Conservation (phyloP, 2,113 vertebrate species). For the human (Homo sapiens) region DNA sequence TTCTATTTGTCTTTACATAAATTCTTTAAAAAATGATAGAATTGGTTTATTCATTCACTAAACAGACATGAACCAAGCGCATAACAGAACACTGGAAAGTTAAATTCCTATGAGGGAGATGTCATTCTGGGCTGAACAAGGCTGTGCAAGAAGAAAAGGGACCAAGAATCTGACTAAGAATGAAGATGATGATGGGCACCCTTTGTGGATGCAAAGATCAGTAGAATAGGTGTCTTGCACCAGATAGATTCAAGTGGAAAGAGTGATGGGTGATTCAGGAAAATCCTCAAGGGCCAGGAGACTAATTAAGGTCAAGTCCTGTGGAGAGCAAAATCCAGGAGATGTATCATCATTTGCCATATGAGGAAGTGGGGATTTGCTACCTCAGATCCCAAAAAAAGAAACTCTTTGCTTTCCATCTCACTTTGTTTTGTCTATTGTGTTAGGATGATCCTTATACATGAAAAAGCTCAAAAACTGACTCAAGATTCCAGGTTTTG, state of each 20-base stretch:
- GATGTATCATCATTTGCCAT: neutral
- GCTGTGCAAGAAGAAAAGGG: neutral
- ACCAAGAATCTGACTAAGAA: neutral
- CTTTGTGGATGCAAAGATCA: neutral
- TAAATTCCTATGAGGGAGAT: neutral
- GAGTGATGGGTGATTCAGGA: neutral
- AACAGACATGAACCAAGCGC: neutral
- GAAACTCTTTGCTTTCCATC: neutral
- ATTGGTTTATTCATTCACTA: neutral
- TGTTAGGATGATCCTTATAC: neutral
- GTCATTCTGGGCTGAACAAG: neutral
- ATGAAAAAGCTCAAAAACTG: neutral
- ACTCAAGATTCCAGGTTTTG: neutral
- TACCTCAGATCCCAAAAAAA: neutral
- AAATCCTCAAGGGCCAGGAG: neutral
- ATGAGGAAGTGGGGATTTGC: neutral
- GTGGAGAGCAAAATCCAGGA: neutral
- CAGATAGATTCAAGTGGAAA: neutral
- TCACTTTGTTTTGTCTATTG: neutral
- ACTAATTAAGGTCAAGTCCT: neutral
- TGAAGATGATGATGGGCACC: neutral
- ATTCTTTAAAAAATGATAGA: neutral
- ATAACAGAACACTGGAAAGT: neutral
- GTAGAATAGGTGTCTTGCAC: accelerated
- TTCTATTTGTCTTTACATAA: neutral